Percentiles rank a stretch among this genome's conserved stretches.
These are phyloP conservation scores for Vulpes lagopus DNA, from an alignment of 2,113 vertebrate genomes.

Conservation along the genomic window DNA sequence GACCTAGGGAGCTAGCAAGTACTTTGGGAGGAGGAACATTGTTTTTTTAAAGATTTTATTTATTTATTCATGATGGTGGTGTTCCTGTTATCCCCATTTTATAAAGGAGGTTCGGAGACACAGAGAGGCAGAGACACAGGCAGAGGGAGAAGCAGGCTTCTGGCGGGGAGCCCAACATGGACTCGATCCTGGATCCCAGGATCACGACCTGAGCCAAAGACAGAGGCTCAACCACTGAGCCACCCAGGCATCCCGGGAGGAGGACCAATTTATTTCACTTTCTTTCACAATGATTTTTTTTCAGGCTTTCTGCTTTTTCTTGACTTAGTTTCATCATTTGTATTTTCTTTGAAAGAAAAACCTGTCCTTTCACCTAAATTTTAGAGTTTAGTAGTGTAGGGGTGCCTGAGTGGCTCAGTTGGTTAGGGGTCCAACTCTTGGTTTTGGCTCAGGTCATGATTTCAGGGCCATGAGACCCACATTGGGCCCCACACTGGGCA, in stretches of 20 bases:
- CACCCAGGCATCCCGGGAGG: too few species aligned
- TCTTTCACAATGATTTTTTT: not conserved
- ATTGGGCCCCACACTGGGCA: not conserved
- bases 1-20: too few species aligned
- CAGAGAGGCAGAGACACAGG: too few species aligned
- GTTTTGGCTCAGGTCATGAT: not conserved
- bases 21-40: not conserved
- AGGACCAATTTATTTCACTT: not conserved
- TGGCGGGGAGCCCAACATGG: too few species aligned
- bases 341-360: constrained; percentile 40
- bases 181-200: too few species aligned
- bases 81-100: too few species aligned
- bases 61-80: too few species aligned
- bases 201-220: too few species aligned
- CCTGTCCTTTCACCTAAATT: not conserved
- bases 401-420: not conserved
- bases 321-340: not conserved
- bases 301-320: constrained; percentile 2
- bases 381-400: not conserved
- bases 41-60: too few species aligned
- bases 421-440: not conserved
- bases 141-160: too few species aligned
- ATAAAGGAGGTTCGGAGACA: too few species aligned
- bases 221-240: too few species aligned
- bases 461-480: not conserved